phyloP scores from a whole-genome alignment of 1,140 invertebrate species.

The Papilio machaon region DNA sequence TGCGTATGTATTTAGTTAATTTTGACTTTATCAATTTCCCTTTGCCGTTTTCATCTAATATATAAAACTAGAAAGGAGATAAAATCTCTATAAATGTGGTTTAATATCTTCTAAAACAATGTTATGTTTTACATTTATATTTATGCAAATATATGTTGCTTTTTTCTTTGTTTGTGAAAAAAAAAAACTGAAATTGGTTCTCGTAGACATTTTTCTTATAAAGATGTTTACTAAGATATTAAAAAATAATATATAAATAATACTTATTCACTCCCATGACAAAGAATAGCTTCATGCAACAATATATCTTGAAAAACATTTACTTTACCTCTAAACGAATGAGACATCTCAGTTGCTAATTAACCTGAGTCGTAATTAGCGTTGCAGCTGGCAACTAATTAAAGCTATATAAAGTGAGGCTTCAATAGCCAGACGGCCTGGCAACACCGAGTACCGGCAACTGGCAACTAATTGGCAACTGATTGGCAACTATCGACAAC shows the following conservation, averaged over 20 bases:
- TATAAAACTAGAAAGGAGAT: too few relatives aligned
- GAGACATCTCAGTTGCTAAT: constrained; percentile 25
- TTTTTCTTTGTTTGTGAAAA: too few relatives aligned
- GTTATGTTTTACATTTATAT: too few relatives aligned
- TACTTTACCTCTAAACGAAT: constrained; percentile 9
- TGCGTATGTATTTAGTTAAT: not conserved
- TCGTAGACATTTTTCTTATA: too few relatives aligned
- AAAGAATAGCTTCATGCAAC: not conserved
- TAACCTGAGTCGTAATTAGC: constrained; percentile 24
- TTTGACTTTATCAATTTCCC: not conserved
- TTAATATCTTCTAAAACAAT: too few relatives aligned
- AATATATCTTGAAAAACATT: not conserved
- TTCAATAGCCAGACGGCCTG: constrained; percentile 27
- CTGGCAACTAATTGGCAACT: constrained; percentile 25
- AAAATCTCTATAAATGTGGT: too few relatives aligned
- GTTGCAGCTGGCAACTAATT: constrained; percentile 23
- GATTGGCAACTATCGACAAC: constrained; percentile 32
- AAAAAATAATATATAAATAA: too few relatives aligned
- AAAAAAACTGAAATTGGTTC: too few relatives aligned
- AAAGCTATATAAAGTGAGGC: constrained; percentile 26
- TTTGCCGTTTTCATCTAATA: not conserved
- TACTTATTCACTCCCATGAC: too few relatives aligned
- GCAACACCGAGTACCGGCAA: constrained; percentile 10
- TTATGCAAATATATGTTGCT: too few relatives aligned
- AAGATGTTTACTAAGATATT: too few relatives aligned